Evolutionary conservation across 37 sponge, comb jelly and placozoan species (phyloP).

Genomic region (Halisarca cf. caerulea): DNA sequence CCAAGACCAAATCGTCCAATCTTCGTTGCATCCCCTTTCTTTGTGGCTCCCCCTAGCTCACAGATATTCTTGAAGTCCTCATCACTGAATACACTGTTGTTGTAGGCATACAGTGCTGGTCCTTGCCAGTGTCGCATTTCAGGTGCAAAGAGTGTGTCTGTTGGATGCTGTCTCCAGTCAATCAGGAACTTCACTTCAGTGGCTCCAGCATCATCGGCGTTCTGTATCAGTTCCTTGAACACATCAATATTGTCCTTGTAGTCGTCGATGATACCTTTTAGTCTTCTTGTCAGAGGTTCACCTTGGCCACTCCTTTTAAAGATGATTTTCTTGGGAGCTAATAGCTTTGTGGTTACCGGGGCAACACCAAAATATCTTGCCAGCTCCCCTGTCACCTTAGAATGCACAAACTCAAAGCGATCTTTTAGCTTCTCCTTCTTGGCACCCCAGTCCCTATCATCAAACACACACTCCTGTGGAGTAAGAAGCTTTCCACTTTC

Average conservation of each 20-base stretch:
- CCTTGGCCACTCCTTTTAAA: constrained; percentile 25
- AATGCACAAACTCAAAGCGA: constrained; percentile 43
- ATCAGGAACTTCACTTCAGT: constrained; percentile 75
- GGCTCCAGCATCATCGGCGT: constrained; percentile 91
- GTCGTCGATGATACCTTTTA: constrained; percentile 57
- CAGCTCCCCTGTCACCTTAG: constrained; percentile 3
- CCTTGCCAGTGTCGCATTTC: constrained; percentile 84
- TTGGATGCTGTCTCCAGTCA: constrained; percentile 69
- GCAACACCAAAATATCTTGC: constrained; percentile 56
- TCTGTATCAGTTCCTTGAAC: constrained; percentile 87
- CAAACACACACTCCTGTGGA: constrained; percentile 20
- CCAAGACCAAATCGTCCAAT: constrained; percentile 88
- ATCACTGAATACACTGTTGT: constrained; percentile 70
- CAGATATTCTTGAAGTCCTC: constrained; percentile 76
- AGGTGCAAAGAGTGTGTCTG: constrained; percentile 31
- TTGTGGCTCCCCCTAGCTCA: constrained; percentile 67
- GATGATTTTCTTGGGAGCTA: constrained; percentile 48
- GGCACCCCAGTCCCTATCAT: constrained; percentile 15
- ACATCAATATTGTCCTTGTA: constrained; percentile 70
- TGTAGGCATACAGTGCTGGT: constrained; percentile 79
- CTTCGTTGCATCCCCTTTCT: constrained; percentile 59
- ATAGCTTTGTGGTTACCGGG: constrained; percentile 51
- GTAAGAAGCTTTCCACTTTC: not conserved
- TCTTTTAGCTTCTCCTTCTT: not conserved
- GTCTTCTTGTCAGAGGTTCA: constrained; percentile 66